Conservation (phyloP, 2,797 vertebrate species). For the Etheostoma nigrum region DNA sequence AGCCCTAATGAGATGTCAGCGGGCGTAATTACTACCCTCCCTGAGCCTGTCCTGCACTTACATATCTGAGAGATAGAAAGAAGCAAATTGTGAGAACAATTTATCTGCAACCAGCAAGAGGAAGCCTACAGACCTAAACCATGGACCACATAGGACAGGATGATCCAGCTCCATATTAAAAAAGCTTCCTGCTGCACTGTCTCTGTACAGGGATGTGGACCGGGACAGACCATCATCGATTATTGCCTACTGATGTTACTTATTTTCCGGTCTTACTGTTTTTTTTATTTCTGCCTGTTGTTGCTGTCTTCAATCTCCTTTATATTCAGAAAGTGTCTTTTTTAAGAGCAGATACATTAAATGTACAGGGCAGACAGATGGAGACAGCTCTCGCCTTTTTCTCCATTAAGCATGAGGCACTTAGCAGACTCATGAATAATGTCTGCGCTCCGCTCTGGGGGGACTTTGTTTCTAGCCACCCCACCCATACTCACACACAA, state of each 20-base stretch:
- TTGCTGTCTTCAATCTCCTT: too few species aligned
- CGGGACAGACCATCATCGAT: too few species aligned
- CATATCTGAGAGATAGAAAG: slow-evolving; percentile 19
- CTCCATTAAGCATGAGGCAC: slow-evolving; percentile 52
- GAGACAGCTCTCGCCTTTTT: background rate
- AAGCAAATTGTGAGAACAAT: background rate
- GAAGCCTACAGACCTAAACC: background rate
- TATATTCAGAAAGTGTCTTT: too few species aligned
- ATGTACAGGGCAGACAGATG: background rate
- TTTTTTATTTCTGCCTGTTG: too few species aligned
- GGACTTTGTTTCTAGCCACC: slow-evolving; percentile 34
- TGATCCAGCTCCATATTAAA: background rate
- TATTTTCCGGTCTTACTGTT: too few species aligned
- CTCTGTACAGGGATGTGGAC: background rate
- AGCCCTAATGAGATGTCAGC: slow-evolving; percentile 36
- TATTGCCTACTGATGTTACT: too few species aligned
- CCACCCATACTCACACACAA: slow-evolving; percentile 14
- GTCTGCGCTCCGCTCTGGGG: slow-evolving; percentile 18
- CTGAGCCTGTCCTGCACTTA: slow-evolving; percentile 10
- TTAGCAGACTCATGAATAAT: slow-evolving; percentile 62
- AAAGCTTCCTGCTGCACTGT: background rate
- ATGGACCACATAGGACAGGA: background rate
- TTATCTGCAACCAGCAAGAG: slow-evolving; percentile 12
- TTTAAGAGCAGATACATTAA: too few species aligned
- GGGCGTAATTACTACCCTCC: slow-evolving; percentile 34